phyloP scores from a whole-genome alignment of 1,140 invertebrate genomes.

The Macrocentrus cingulum region DNA sequence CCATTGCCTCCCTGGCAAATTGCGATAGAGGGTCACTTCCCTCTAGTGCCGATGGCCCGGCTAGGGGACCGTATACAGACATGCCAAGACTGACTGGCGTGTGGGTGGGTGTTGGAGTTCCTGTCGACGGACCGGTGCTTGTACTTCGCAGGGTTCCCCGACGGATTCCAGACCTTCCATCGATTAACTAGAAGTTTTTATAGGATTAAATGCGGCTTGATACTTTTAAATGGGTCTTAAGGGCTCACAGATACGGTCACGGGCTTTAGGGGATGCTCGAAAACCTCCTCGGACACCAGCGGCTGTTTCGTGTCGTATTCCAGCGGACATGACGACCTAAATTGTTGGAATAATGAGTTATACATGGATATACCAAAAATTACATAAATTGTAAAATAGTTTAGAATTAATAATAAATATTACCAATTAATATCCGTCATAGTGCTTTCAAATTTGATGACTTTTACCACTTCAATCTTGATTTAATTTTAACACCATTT shows the following conservation, averaged over 20 bases:
- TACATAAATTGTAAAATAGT: conserved; percentile 13
- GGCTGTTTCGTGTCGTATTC: conserved; percentile 24
- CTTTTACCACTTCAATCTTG: background rate
- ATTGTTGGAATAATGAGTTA: conserved; percentile 16
- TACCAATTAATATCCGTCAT: conserved; percentile 18
- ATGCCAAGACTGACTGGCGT: conserved; percentile 57
- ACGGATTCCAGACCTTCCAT: conserved; percentile 54
- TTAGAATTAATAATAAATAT: background rate
- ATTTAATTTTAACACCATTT: no score
- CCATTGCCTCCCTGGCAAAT: conserved; percentile 68
- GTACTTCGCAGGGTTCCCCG: conserved; percentile 54
- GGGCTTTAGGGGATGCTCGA: conserved; percentile 63
- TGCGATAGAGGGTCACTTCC: conserved; percentile 75
- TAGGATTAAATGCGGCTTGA: background rate
- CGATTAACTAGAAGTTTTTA: conserved; percentile 49
- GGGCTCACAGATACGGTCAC: conserved; percentile 52
- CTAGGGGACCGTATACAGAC: conserved; percentile 58
- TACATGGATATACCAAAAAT: background rate
- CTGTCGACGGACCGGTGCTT: conserved; percentile 54
- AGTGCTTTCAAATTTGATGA: background rate
- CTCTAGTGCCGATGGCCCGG: conserved; percentile 62
- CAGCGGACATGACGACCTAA: conserved; percentile 24
- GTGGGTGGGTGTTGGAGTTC: conserved; percentile 57
- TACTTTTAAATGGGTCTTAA: background rate
- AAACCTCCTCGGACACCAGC: conserved; percentile 40